Evolutionary conservation across 1,140 invertebrate genomes (phyloP), one percentile per base, ranked within the genome.

Genomic region (Hyles vespertilio): DNA sequence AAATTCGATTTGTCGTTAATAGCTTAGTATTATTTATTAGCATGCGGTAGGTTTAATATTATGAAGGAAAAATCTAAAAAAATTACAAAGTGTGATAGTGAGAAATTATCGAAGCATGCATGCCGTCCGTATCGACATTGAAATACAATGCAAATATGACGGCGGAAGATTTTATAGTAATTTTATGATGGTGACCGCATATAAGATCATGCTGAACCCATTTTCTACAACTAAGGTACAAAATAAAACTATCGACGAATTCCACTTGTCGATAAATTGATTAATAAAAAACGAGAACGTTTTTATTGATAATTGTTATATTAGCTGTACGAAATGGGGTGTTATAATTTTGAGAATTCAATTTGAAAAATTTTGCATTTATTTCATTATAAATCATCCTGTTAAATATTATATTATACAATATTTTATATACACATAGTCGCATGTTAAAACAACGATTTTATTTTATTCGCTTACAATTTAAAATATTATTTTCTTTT

Each of bases 21-120:
- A 78, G 77, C 70, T 79, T 84, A 87, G 81, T 70, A 70, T 81
- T 80, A 86, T 85, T 84, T 84, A 84, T 87, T 83, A 85, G 84
- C 84, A 87, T 85, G 82, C 77, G 69, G 58, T 83, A 83, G 45
- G 44, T 56, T 32, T 51, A 55, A 32, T 50, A 48, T 53, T 47
- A 44, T 40, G 54, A 46, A 57, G 56, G 54, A 69, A 67, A 72
- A 70, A 72, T 68, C 66, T 65, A 64, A 53, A 67, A 69, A 74
- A 76, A 73, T 75, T 74, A 72, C 61, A 73, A 69, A 72, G 65
- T 76, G 70, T 70, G 70, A 72, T 72, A 73, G 67, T 9, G 50
- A 12, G 47, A 67, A 51, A 65, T 60, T 55, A 68, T 69, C 57
- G 54, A 67, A 73, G 72, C 70, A 71, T 75, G 61, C 54, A 49